phyloP scores from a whole-genome alignment of 1,140 invertebrate genomes.

The Oppia nitens region DNA sequence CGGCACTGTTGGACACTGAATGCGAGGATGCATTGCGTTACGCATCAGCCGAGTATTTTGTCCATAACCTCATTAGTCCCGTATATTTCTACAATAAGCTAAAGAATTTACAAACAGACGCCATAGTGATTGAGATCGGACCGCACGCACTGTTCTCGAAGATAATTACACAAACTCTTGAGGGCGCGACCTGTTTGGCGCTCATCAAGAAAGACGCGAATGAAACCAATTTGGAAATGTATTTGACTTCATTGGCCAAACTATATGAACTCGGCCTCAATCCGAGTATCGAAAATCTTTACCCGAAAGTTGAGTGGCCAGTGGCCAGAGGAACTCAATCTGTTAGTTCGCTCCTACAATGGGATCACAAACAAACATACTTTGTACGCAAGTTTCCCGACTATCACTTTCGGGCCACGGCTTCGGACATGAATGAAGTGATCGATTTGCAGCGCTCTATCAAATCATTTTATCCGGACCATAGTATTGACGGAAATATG shows the following conservation, averaged over 20 bases:
- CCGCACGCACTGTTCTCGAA: slow-evolving; percentile 50
- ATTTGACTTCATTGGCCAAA: slow-evolving; percentile 23
- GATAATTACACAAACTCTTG: not conserved
- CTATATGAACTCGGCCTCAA: slow-evolving; percentile 33
- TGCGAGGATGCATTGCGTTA: too few relatives aligned
- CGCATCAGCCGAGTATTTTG: too few relatives aligned
- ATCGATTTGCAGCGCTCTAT: slow-evolving; percentile 17
- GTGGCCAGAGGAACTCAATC: slow-evolving; percentile 35
- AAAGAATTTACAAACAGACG: too few relatives aligned
- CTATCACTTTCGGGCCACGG: not conserved
- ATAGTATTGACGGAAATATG: slow-evolving; percentile 37
- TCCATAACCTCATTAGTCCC: too few relatives aligned
- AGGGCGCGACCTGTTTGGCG: slow-evolving; percentile 43
- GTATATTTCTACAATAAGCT: too few relatives aligned
- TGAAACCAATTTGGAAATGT: not conserved
- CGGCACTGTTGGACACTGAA: too few relatives aligned
- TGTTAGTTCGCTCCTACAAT: slow-evolving; percentile 31
- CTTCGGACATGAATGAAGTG: slow-evolving; percentile 15
- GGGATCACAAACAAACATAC: slow-evolving; percentile 32
- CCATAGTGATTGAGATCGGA: slow-evolving; percentile 63
- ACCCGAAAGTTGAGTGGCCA: too few relatives aligned
- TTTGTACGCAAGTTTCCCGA: slow-evolving; percentile 12
- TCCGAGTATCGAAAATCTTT: slow-evolving; percentile 28
- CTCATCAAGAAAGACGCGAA: slow-evolving; percentile 40
- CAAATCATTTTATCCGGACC: slow-evolving; percentile 32